Conservation (phyloP, 2,797 vertebrate genomes). For the Syncerus caffer region DNA sequence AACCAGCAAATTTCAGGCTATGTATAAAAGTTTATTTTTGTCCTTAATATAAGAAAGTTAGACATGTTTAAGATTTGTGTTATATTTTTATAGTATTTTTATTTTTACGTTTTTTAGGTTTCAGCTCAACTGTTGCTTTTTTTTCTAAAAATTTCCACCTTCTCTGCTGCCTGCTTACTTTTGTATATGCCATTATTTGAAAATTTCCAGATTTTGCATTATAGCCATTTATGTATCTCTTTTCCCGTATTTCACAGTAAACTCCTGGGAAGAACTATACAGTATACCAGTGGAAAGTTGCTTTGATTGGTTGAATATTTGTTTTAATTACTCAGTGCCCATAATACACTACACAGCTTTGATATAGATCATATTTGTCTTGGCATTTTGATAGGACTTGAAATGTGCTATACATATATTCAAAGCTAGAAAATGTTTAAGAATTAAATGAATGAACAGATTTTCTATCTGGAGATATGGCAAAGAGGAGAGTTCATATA, state of each 20-base stretch:
- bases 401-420: not conserved
- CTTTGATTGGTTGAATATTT: not conserved
- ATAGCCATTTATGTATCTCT: not conserved
- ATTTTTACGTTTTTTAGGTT: not conserved
- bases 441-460: not conserved
- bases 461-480: not conserved
- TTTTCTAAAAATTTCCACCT: not conserved
- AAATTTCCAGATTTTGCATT: not conserved
- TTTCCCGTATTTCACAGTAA: not conserved
- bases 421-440: not conserved
- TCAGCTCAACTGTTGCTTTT: not conserved
- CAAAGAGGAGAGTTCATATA: not conserved
- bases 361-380: not conserved
- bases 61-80: not conserved
- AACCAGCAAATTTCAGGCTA: not conserved
- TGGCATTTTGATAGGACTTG: not conserved
- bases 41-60: not conserved
- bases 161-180: not conserved
- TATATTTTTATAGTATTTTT: not conserved
- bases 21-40: not conserved
- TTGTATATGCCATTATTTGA: not conserved
- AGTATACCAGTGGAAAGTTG: not conserved
- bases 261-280: not conserved
- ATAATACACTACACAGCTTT: not conserved
- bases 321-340: not conserved